These are phyloP conservation scores for Amblyjoppa proteus DNA, from an alignment of 2,888 invertebrate species.

Conservation along the genomic window DNA sequence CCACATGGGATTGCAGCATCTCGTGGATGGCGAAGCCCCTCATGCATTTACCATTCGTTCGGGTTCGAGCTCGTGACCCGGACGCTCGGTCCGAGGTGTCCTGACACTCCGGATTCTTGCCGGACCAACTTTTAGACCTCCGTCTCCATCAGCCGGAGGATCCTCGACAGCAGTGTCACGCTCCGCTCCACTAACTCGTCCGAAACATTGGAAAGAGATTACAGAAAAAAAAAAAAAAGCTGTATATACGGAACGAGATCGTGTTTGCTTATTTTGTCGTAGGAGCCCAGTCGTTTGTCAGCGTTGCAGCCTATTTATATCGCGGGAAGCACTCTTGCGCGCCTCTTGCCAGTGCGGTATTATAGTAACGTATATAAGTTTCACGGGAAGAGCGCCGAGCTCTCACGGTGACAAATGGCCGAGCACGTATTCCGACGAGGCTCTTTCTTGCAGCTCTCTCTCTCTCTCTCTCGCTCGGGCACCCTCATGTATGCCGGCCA, in stretches of 20 bases:
- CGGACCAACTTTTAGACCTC: not conserved
- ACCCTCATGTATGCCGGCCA: constrained; percentile 46
- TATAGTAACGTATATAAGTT: constrained; percentile 35
- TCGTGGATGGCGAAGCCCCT: constrained; percentile 33
- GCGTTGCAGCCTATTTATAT: constrained; percentile 72
- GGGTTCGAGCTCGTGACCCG: not conserved
- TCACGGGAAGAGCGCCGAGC: constrained; percentile 51
- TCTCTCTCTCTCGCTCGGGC: constrained; percentile 11
- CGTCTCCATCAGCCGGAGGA: constrained; percentile 9
- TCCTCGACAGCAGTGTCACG: not conserved
- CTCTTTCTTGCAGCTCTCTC: constrained; percentile 4
- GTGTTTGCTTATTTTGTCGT: constrained; percentile 73
- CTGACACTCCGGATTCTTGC: not conserved
- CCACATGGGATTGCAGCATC: constrained; percentile 23
- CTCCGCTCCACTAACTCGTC: constrained; percentile 4
- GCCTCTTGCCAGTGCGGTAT: constrained; percentile 50
- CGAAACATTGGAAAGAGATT: constrained; percentile 26
- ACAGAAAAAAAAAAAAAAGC: not conserved
- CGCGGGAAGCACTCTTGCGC: constrained; percentile 50
- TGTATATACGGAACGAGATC: constrained; percentile 26
- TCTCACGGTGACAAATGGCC: constrained; percentile 71
- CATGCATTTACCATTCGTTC: no score
- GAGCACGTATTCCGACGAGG: constrained; percentile 68
- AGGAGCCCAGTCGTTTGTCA: constrained; percentile 72
- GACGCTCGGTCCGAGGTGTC: not conserved